A percentile compares a stretch with the other conserved stretches of the same genome.
Conservation (phyloP, 1,140 invertebrate species). For the Ylistrum balloti region DNA sequence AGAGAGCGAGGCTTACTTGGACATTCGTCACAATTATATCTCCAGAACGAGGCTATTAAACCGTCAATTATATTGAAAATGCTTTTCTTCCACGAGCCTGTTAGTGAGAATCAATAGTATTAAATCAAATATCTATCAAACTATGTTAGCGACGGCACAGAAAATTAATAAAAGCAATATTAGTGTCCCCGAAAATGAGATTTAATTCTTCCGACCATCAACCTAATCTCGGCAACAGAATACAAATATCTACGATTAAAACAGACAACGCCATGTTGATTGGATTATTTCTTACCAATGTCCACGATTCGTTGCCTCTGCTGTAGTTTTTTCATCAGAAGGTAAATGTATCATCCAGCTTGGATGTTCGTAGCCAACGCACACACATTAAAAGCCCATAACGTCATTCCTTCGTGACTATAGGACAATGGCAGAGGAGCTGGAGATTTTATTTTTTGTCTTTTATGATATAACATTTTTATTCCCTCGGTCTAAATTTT, state of each 20-base stretch:
- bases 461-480: too few relatives aligned
- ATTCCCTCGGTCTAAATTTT: too few relatives aligned
- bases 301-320: too few relatives aligned
- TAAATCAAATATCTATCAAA: constrained; percentile 36
- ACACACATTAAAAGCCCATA: too few relatives aligned
- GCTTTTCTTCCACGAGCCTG: constrained; percentile 8
- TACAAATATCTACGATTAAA: constrained; percentile 1
- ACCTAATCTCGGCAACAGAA: background rate
- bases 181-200: background rate
- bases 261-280: background rate
- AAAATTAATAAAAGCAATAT: constrained; percentile 29
- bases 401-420: too few relatives aligned
- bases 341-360: too few relatives aligned
- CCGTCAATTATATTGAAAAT: constrained; percentile 28
- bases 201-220: constrained; percentile 27
- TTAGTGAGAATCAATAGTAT: background rate
- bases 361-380: too few relatives aligned
- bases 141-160: background rate
- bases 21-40: constrained; percentile 35
- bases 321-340: too few relatives aligned
- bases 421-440: too few relatives aligned
- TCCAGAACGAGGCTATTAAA: constrained; percentile 28
- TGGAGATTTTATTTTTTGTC: too few relatives aligned
- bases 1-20: constrained; percentile 24
- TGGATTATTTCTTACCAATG: too few relatives aligned